These are phyloP conservation scores for Pteromalus puparum DNA, from an alignment of 1,140 invertebrate genomes.

Conservation along the genomic window DNA sequence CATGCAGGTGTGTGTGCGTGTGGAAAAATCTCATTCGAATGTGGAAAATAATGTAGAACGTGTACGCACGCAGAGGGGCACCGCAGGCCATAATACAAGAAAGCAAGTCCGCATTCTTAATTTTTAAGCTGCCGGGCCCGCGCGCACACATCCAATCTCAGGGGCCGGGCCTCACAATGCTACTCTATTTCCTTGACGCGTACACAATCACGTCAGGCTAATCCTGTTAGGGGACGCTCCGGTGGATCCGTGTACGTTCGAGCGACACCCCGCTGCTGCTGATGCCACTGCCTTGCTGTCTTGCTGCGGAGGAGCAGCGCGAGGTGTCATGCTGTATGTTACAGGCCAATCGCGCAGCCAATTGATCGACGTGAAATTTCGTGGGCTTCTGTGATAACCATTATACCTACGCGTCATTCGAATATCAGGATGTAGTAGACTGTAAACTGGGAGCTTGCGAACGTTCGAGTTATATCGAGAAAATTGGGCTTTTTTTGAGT, in stretches of 20 bases:
- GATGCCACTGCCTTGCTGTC: background rate
- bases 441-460: too few species aligned
- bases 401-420: background rate
- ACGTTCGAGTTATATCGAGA: too few species aligned
- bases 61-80: background rate
- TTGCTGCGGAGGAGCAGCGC: background rate
- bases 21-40: constrained; percentile 49
- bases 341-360: background rate
- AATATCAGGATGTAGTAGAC: background rate
- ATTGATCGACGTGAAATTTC: background rate
- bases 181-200: constrained; percentile 72
- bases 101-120: constrained; percentile 65
- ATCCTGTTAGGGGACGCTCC: constrained; percentile 71
- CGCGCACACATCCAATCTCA: constrained; percentile 61
- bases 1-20: constrained; percentile 54
- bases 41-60: background rate
- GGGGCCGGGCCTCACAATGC: constrained; percentile 63
- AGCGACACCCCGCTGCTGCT: constrained; percentile 61
- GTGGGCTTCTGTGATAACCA: background rate
- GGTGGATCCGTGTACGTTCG: constrained; percentile 55
- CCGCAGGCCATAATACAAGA: background rate
- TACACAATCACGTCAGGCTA: constrained; percentile 71
- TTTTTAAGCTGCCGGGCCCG: constrained; percentile 60
- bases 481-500: too few species aligned
- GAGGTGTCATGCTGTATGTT: background rate